These are phyloP conservation scores for Rhynchophorus ferrugineus DNA, from an alignment of 1,140 invertebrate species.

Conservation along the genomic window DNA sequence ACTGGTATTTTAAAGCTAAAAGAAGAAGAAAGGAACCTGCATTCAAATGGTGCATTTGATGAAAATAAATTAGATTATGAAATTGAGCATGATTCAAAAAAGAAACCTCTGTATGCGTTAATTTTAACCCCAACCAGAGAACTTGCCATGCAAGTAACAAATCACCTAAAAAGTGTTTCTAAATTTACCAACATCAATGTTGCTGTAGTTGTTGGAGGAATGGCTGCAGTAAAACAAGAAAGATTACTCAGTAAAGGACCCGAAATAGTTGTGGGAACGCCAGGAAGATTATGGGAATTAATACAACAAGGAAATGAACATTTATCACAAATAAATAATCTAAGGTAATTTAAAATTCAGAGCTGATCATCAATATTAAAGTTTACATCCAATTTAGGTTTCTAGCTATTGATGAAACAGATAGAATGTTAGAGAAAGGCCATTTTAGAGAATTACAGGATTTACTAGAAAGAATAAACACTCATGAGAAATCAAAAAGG, in stretches of 20 bases:
- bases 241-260: constrained; percentile 73
- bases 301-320: constrained; percentile 70
- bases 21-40: constrained; percentile 34
- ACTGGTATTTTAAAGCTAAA: constrained; percentile 72
- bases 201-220: constrained; percentile 80
- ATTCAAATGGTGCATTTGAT: constrained; percentile 37
- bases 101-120: constrained; percentile 65
- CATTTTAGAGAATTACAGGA: constrained; percentile 91
- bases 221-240: constrained; percentile 87
- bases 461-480: constrained; percentile 75
- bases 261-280: constrained; percentile 92
- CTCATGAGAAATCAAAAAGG: constrained; percentile 49
- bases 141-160: constrained; percentile 86
- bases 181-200: constrained; percentile 69
- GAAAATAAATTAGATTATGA: constrained; percentile 30
- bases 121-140: constrained; percentile 93
- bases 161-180: constrained; percentile 71
- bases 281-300: constrained; percentile 92
- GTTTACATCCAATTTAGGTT: constrained; percentile 46
- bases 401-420: constrained; percentile 96
- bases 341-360: constrained; percentile 47
- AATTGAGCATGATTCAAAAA: constrained; percentile 26
- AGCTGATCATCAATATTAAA: constrained; percentile 4
- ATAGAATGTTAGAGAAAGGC: constrained; percentile 94
- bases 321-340: constrained; percentile 59